phyloP scores from a whole-genome alignment of 2,888 invertebrate genomes.

The Erannis defoliaria region DNA sequence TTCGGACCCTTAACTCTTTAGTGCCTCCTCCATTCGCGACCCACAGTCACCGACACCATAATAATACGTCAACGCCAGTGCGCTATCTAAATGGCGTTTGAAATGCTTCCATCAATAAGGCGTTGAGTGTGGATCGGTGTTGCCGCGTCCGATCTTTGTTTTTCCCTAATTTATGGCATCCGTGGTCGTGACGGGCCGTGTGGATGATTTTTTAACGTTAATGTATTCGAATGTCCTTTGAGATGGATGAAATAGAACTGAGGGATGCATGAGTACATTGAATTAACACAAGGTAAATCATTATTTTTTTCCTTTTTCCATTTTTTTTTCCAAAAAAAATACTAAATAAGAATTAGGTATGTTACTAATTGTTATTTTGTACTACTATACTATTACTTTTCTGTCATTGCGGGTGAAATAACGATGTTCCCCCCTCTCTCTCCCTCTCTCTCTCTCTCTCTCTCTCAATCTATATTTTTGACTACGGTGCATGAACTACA shows the following conservation, averaged over 20 bases:
- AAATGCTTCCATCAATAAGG: conserved; percentile 85
- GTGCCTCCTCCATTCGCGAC: conserved; percentile 40
- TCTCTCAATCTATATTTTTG: no score
- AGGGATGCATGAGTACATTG: neutral
- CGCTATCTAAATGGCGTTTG: conserved; percentile 84
- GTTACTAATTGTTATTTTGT: no score
- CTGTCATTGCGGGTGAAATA: no score
- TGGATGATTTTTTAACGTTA: conserved; percentile 45
- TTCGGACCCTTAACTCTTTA: conserved; percentile 6
- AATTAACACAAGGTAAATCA: no score
- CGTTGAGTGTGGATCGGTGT: conserved; percentile 79
- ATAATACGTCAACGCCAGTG: conserved; percentile 82
- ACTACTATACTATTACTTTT: no score
- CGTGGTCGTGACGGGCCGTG: conserved; percentile 45
- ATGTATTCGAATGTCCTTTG: conserved; percentile 35
- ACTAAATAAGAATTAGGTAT: no score
- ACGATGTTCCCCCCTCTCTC: no score
- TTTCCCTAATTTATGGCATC: conserved; percentile 60
- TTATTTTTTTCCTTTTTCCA: no score
- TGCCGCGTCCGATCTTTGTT: conserved; percentile 60
- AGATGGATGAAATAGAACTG: conserved; percentile 9
- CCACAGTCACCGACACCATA: conserved; percentile 61
- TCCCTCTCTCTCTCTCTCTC: no score
- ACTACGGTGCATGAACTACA: no score
- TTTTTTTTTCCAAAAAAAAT: no score